These are phyloP conservation scores for Periophthalmodon schlosseri DNA, from an alignment of 2,113 vertebrate species.

Conservation along the genomic window DNA sequence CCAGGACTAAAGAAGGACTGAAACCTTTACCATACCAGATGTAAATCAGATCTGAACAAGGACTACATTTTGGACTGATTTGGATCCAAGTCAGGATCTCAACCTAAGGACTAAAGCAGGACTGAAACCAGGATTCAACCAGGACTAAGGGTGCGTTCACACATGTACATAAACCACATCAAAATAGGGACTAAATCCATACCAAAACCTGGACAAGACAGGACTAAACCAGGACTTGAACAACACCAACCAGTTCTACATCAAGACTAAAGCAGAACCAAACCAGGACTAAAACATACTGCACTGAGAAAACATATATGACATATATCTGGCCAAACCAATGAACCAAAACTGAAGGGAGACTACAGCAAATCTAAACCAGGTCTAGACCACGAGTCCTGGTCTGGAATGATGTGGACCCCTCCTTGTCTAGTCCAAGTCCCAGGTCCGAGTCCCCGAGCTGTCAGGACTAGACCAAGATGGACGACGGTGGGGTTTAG, in stretches of 20 bases:
- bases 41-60: neutral
- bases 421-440: neutral
- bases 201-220: too few relatives aligned
- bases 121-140: neutral
- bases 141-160: neutral
- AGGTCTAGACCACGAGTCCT: too few relatives aligned
- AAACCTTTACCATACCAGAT: neutral
- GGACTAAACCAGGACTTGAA: too few relatives aligned
- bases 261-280: neutral
- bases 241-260: neutral
- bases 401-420: too few relatives aligned
- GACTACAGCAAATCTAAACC: too few relatives aligned
- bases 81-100: neutral
- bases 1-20: neutral
- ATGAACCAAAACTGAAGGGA: too few relatives aligned
- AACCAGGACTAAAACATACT: neutral
- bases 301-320: too few relatives aligned
- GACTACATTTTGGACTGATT: neutral
- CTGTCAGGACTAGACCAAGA: constrained; percentile 4
- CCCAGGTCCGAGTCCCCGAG: neutral
- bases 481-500: neutral
- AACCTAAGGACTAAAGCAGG: neutral
- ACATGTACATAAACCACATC: too few relatives aligned
- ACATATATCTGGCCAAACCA: too few relatives aligned
- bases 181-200: too few relatives aligned